Evolutionary conservation across 2,888 invertebrate species (phyloP).

Genomic region (Desoria tigrina): DNA sequence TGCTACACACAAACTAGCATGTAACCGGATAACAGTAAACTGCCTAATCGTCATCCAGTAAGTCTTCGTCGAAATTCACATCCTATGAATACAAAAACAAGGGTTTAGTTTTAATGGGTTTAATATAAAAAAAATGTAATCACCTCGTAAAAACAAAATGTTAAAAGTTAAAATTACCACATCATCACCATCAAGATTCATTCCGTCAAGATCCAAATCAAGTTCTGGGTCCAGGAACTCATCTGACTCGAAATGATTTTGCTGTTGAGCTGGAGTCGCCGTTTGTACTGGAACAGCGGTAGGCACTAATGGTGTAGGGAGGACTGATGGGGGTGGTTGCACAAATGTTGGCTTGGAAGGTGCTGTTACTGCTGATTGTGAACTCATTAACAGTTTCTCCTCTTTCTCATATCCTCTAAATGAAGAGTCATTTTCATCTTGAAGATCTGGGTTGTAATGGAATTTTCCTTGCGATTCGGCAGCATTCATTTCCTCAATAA

Average conservation of each 20-base stretch:
- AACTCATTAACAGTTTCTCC: slow-evolving; percentile 34
- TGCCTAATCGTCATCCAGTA: slow-evolving; percentile 64
- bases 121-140: background rate
- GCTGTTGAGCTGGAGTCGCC: slow-evolving; percentile 19
- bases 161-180: slow-evolving; percentile 60
- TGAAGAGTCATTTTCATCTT: slow-evolving; percentile 19
- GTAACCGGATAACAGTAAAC: background rate
- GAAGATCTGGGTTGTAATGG: slow-evolving; percentile 55
- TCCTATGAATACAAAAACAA: slow-evolving; percentile 62
- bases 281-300: slow-evolving; percentile 23
- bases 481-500: slow-evolving; percentile 69
- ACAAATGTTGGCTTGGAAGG: slow-evolving; percentile 20
- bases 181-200: slow-evolving; percentile 77
- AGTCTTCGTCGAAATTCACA: slow-evolving; percentile 72
- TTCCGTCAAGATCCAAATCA: slow-evolving; percentile 79
- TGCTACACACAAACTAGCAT: slow-evolving; percentile 4
- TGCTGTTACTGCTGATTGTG: slow-evolving; percentile 9
- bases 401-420: slow-evolving; percentile 30
- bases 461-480: slow-evolving; percentile 63
- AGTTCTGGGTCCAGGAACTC: slow-evolving; percentile 68
- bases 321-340: slow-evolving; percentile 32
- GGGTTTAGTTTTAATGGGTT: background rate
- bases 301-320: slow-evolving; percentile 28
- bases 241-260: slow-evolving; percentile 54
- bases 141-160: too few species aligned